phyloP scores from a whole-genome alignment of 2,888 invertebrate genomes.

The Sphaerophoria rueppellii region DNA sequence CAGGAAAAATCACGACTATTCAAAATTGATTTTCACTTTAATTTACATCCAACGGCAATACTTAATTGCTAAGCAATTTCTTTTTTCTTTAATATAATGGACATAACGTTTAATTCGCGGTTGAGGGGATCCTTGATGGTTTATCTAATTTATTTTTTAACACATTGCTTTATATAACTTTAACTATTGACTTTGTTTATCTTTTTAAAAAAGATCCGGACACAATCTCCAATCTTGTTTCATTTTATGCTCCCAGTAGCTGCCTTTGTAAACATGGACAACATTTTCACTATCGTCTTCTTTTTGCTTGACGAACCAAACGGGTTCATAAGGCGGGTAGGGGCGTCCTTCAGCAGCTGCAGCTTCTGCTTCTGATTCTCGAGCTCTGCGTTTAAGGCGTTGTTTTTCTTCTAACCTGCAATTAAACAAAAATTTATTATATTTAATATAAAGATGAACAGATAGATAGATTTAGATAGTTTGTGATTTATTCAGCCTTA shows the following conservation, averaged over 20 bases:
- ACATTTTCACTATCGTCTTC: conserved; percentile 87
- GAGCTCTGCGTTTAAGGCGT: conserved; percentile 88
- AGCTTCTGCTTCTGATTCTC: conserved; percentile 91
- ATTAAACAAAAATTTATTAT: conserved; percentile 8
- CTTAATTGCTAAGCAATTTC: conserved; percentile 20
- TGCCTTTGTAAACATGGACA: conserved; percentile 91
- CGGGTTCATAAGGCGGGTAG: conserved; percentile 89
- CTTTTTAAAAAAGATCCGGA: conserved; percentile 88
- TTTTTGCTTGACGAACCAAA: conserved; percentile 94
- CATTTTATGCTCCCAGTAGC: conserved; percentile 96
- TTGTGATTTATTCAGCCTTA: too few species aligned
- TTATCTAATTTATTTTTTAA: conserved; percentile 31
- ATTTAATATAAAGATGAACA: too few species aligned
- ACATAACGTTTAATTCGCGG: conserved; percentile 24
- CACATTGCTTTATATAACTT: conserved; percentile 39
- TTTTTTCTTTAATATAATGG: not conserved
- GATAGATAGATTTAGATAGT: too few species aligned
- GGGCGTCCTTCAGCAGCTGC: conserved; percentile 86
- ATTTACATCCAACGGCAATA: conserved; percentile 12
- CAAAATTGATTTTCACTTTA: conserved; percentile 21
- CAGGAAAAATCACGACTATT: not conserved
- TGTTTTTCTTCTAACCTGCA: conserved; percentile 97
- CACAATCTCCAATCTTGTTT: conserved; percentile 94
- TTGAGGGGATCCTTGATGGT: not conserved
- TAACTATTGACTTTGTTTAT: conserved; percentile 38